A percentile compares a stretch with the other conserved stretches of the same genome.
phyloP scores from a whole-genome alignment of 1,140 invertebrate genomes.

The Cecropterus lyciades region DNA sequence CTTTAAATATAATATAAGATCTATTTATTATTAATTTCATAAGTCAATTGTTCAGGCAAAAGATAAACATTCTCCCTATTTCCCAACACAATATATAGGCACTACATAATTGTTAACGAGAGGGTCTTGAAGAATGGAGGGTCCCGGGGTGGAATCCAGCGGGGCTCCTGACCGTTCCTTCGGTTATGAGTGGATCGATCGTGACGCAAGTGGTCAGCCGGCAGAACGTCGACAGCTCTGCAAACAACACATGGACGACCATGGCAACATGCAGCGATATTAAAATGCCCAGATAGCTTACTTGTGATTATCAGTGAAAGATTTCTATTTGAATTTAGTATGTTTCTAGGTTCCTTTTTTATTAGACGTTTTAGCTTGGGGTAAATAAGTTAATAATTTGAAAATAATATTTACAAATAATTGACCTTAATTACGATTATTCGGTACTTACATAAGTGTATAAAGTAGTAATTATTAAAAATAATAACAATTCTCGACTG shows the following conservation, averaged over 20 bases:
- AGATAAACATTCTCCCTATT: not conserved
- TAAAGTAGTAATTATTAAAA: too few relatives aligned
- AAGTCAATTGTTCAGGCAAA: not conserved
- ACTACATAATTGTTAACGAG: not conserved
- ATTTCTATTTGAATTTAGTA: too few relatives aligned
- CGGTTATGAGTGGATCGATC: conserved; percentile 27
- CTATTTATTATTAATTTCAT: too few relatives aligned
- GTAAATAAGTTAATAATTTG: too few relatives aligned
- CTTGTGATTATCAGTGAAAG: too few relatives aligned
- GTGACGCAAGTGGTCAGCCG: conserved; percentile 23
- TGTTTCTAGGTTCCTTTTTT: too few relatives aligned
- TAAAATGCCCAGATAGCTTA: conserved; percentile 5
- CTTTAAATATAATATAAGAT: too few relatives aligned
- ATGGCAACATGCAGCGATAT: conserved; percentile 12
- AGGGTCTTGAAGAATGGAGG: conserved; percentile 6
- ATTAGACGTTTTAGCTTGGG: too few relatives aligned
- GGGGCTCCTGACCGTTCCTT: conserved; percentile 10
- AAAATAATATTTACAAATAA: too few relatives aligned
- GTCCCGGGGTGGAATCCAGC: not conserved
- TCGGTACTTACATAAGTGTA: too few relatives aligned
- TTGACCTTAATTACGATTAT: too few relatives aligned
- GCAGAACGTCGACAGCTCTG: conserved; percentile 18
- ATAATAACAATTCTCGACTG: too few relatives aligned
- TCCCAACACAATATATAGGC: not conserved
- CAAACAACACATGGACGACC: conserved; percentile 27